These are phyloP conservation scores for Zelleria hepariella DNA, from an alignment of 2,888 invertebrate genomes.

Conservation along the genomic window DNA sequence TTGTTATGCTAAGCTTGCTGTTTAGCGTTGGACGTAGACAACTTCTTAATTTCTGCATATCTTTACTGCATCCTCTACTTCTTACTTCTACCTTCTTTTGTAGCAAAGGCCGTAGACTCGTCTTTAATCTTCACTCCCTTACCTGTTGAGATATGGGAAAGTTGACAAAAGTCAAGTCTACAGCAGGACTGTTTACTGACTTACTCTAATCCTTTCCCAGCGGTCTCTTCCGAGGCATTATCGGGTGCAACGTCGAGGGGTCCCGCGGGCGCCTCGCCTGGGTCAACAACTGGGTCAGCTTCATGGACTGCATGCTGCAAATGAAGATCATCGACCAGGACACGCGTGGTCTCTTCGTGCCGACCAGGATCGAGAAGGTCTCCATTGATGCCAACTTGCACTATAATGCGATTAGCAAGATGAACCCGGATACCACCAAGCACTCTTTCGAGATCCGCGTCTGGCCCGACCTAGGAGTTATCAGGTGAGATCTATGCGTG, in stretches of 20 bases:
- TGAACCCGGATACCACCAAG: constrained; percentile 53
- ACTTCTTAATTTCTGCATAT: too few species aligned
- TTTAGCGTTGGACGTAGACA: too few species aligned
- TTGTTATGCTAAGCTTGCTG: too few species aligned
- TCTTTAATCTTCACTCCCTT: too few species aligned
- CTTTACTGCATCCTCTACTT: too few species aligned
- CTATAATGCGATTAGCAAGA: constrained; percentile 57
- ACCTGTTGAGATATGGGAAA: too few species aligned
- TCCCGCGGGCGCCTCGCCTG: constrained; percentile 73
- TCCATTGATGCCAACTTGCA: constrained; percentile 78
- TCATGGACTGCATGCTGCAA: constrained; percentile 92
- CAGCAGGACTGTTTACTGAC: background rate
- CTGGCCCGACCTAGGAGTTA: constrained; percentile 62
- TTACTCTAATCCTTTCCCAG: constrained; percentile 32
- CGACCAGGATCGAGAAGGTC: constrained; percentile 80
- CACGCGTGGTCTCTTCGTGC: constrained; percentile 79
- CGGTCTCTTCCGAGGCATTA: constrained; percentile 73
- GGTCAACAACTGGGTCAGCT: constrained; percentile 89
- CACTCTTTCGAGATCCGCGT: constrained; percentile 61
- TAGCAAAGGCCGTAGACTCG: too few species aligned
- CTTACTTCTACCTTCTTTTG: too few species aligned
- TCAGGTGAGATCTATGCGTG: constrained; percentile 38
- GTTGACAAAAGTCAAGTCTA: too few species aligned
- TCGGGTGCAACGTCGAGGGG: constrained; percentile 65
- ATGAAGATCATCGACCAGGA: constrained; percentile 80